Evolutionary conservation across 2,797 vertebrate species (phyloP).

Genomic region (Nannoperca obscura): DNA sequence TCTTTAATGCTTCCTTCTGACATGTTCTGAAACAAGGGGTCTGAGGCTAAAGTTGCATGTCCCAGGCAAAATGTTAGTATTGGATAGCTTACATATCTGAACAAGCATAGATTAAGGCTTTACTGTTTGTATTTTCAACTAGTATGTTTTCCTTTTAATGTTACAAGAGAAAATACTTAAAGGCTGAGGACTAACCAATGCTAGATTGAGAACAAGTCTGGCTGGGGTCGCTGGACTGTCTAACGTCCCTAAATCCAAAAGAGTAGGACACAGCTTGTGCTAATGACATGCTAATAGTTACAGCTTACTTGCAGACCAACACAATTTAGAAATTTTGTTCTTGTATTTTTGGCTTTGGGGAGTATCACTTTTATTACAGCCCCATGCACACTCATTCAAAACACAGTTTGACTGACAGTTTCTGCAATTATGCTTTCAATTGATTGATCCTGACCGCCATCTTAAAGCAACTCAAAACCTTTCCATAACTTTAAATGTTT

Average conservation of each 20-base stretch:
- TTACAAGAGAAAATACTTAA: neutral
- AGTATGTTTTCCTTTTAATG: neutral
- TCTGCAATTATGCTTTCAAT: neutral
- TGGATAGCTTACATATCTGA: no score
- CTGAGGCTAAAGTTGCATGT: neutral
- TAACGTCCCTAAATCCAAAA: neutral
- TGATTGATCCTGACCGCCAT: neutral
- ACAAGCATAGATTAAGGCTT: neutral
- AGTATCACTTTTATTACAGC: neutral
- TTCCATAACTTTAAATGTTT: slow-evolving; percentile 3
- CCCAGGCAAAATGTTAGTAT: no score
- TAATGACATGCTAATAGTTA: neutral
- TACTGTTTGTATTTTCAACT: neutral
- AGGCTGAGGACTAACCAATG: neutral
- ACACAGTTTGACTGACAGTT: no score
- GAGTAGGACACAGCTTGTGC: no score
- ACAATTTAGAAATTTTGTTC: no score
- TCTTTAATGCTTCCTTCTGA: neutral
- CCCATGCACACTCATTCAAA: neutral
- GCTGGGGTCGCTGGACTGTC: neutral
- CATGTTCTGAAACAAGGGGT: neutral
- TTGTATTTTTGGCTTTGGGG: neutral
- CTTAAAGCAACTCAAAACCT: neutral
- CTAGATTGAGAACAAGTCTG: neutral
- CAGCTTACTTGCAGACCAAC: neutral